Conservation (phyloP, 2,888 invertebrate species). For the Hecatera dysodea region DNA sequence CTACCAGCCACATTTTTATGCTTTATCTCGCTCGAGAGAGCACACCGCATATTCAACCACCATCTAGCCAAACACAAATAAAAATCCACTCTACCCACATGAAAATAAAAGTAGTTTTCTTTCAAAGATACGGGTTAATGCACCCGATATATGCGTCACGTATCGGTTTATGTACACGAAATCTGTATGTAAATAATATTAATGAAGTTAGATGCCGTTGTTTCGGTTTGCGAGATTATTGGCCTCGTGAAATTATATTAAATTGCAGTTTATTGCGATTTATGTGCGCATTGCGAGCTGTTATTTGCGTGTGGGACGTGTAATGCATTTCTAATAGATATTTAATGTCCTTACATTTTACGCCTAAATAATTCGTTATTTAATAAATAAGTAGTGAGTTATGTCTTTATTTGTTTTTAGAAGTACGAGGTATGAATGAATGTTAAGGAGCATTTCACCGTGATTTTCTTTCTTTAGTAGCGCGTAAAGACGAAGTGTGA, state of each 20-base stretch:
- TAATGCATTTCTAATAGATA: slow-evolving; percentile 62
- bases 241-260: slow-evolving; percentile 57
- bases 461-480: slow-evolving; percentile 33
- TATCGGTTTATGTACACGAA: slow-evolving; percentile 57
- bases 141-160: slow-evolving; percentile 50
- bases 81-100: slow-evolving; percentile 73
- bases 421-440: neutral
- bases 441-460: slow-evolving; percentile 3
- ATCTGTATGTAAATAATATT: slow-evolving; percentile 63
- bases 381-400: neutral
- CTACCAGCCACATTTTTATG: slow-evolving; percentile 85
- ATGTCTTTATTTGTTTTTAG: slow-evolving; percentile 8
- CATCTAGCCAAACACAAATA: slow-evolving; percentile 57
- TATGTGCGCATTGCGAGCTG: slow-evolving; percentile 47
- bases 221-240: slow-evolving; percentile 53
- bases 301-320: slow-evolving; percentile 45
- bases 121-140: slow-evolving; percentile 46
- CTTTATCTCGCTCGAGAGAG: slow-evolving; percentile 84
- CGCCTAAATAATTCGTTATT: slow-evolving; percentile 20
- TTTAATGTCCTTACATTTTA: slow-evolving; percentile 47
- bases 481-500: slow-evolving; percentile 16
- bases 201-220: slow-evolving; percentile 55
- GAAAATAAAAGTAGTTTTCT: slow-evolving; percentile 85
- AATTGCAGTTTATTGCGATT: slow-evolving; percentile 48
- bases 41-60: slow-evolving; percentile 69